phyloP scores from a whole-genome alignment of 2,888 invertebrate species.

The Isotomurus palustris region DNA sequence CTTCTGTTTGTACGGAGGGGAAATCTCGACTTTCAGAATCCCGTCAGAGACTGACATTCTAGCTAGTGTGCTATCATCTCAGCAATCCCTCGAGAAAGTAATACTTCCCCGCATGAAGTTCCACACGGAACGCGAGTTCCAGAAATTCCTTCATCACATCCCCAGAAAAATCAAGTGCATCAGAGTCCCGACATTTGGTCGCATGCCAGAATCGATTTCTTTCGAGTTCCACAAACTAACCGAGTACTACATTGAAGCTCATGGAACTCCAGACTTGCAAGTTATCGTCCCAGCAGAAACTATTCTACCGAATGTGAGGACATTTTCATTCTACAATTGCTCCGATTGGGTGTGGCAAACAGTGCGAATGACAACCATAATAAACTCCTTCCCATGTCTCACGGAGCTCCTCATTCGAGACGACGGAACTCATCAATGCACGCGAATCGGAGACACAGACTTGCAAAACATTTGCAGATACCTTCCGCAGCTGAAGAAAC shows the following conservation, averaged over 20 bases:
- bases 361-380: constrained; percentile 6
- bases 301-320: constrained; percentile 10
- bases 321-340: constrained; percentile 14
- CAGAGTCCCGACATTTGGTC: constrained; percentile 9
- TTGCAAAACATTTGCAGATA: constrained; percentile 11
- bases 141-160: not conserved
- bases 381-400: constrained; percentile 14
- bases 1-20: constrained; percentile 14
- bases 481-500: constrained; percentile 6
- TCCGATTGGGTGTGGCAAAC: constrained; percentile 13
- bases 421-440: constrained; percentile 10
- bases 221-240: constrained; percentile 1
- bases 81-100: constrained; percentile 5
- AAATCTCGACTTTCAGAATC: not conserved
- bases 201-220: constrained; percentile 8
- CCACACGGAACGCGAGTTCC: not conserved
- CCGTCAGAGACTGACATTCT: constrained; percentile 2
- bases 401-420: constrained; percentile 8
- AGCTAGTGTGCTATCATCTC: not conserved
- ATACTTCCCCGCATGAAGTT: constrained; percentile 9
- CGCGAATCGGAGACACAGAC: constrained; percentile 7
- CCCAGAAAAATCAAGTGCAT: constrained; percentile 5
- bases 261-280: constrained; percentile 7
- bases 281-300: constrained; percentile 6
- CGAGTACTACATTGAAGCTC: constrained; percentile 12